Percentiles rank a stretch among this genome's conserved stretches.
Conservation (phyloP, 2,888 invertebrate genomes). For the Helicoverpa assulta region DNA sequence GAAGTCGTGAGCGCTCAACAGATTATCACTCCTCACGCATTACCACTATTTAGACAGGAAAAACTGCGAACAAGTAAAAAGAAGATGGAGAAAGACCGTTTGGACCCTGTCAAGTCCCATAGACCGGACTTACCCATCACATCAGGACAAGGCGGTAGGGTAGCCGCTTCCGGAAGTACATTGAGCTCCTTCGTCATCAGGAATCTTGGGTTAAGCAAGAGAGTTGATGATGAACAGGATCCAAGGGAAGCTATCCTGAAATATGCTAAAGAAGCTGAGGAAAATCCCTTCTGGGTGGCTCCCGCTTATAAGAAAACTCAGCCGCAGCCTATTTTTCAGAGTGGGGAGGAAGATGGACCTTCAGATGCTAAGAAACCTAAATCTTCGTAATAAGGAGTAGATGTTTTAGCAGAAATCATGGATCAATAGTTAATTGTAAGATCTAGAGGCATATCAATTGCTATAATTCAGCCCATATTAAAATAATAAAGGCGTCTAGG, state of each 20-base stretch:
- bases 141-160: slow-evolving; percentile 97
- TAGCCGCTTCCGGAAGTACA: slow-evolving; percentile 98
- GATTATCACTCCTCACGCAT: slow-evolving; percentile 98
- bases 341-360: slow-evolving; percentile 87
- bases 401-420: neutral
- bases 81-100: slow-evolving; percentile 96
- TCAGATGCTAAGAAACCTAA: slow-evolving; percentile 90
- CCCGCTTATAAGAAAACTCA: slow-evolving; percentile 97
- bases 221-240: slow-evolving; percentile 97
- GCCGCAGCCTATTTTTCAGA: slow-evolving; percentile 95
- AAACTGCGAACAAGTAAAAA: slow-evolving; percentile 96
- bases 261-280: slow-evolving; percentile 98
- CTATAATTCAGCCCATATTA: neutral
- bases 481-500: neutral
- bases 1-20: slow-evolving; percentile 97
- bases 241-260: slow-evolving; percentile 98
- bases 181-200: slow-evolving; percentile 98
- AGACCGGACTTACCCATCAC: slow-evolving; percentile 96
- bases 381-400: slow-evolving; percentile 57
- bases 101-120: slow-evolving; percentile 95
- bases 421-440: neutral
- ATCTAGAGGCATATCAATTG: too few species aligned
- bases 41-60: slow-evolving; percentile 98
- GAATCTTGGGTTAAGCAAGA: slow-evolving; percentile 97
- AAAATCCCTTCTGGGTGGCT: slow-evolving; percentile 99